Evolutionary conservation across 2,113 vertebrate genomes (phyloP).

Genomic region (Plecotus auritus): DNA sequence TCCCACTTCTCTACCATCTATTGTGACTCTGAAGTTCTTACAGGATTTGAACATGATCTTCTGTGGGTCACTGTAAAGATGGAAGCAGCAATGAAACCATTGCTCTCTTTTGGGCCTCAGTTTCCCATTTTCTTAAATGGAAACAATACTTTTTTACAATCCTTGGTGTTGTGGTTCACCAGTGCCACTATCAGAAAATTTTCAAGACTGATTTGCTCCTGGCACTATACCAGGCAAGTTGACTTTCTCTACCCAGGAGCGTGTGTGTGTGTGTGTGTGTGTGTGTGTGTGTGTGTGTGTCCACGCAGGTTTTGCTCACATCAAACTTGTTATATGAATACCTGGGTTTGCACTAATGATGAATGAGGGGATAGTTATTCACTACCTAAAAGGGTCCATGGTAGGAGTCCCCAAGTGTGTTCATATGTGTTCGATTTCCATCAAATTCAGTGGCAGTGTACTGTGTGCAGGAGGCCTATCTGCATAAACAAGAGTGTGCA

Average conservation of each 20-base stretch:
- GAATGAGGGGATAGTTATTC: constrained; percentile 53
- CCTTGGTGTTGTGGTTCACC: not conserved
- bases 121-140: not conserved
- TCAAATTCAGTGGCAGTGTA: constrained; percentile 29
- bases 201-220: not conserved
- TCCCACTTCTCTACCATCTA: not conserved
- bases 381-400: constrained; percentile 53
- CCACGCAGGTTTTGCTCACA: not conserved
- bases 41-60: not conserved
- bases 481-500: constrained; percentile 49
- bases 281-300: not conserved
- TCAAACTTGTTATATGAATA: constrained; percentile 27
- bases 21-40: not conserved
- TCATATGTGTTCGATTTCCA: constrained; percentile 59
- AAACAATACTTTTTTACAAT: not conserved
- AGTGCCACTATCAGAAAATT: not conserved
- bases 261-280: not conserved
- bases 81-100: not conserved
- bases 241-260: not conserved
- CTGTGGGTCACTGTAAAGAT: not conserved
- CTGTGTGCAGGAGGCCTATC: constrained; percentile 37
- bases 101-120: not conserved
- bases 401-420: constrained; percentile 49
- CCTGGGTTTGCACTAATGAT: constrained; percentile 47
- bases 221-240: too few species aligned